These are phyloP conservation scores for Cottus gobio DNA, from an alignment of 2,113 vertebrate genomes.

Conservation along the genomic window DNA sequence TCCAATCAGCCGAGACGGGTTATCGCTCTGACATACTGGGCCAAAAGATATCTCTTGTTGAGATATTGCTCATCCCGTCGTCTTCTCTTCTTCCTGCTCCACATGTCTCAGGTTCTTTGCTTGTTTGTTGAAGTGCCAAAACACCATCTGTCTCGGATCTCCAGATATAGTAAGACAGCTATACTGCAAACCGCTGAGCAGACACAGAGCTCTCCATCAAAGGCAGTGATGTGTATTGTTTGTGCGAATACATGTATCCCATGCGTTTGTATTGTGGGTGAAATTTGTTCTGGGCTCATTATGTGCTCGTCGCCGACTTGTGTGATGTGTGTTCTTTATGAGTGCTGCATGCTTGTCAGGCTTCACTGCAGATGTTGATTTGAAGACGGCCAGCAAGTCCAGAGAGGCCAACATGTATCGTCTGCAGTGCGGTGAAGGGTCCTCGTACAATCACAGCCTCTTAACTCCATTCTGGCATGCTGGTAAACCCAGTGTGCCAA, in stretches of 20 bases:
- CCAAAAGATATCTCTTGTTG: conserved; percentile 49
- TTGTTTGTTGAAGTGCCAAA: conserved; percentile 28
- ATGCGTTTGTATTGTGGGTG: conserved; percentile 14
- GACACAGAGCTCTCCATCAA: conserved; percentile 10
- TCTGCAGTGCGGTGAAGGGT: conserved; percentile 17
- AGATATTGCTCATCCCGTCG: conserved; percentile 45
- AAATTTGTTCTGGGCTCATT: conserved; percentile 4
- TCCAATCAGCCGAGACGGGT: conserved; percentile 54
- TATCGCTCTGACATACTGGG: conserved; percentile 42
- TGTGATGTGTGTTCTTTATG: conserved; percentile 14
- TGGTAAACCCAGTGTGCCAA: conserved; percentile 26
- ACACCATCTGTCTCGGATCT: conserved; percentile 44
- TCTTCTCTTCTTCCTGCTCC: conserved; percentile 38
- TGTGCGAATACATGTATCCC: conserved; percentile 18
- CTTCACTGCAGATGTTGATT: conserved; percentile 32
- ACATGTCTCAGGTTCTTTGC: conserved; percentile 46
- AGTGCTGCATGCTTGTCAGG: conserved; percentile 22
- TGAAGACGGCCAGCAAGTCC: conserved; percentile 18
- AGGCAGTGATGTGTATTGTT: conserved; percentile 28
- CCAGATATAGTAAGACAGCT: conserved; percentile 28
- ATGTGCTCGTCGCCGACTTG: conserved; percentile 12
- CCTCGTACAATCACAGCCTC: conserved; percentile 21
- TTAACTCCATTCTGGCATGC: conserved; percentile 20
- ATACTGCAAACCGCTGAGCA: conserved; percentile 12
- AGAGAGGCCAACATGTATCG: conserved; percentile 33